Base-by-base conservation (phyloP, 2,797 vertebrate genomes). In the Tadarida brasiliensis region DNA sequence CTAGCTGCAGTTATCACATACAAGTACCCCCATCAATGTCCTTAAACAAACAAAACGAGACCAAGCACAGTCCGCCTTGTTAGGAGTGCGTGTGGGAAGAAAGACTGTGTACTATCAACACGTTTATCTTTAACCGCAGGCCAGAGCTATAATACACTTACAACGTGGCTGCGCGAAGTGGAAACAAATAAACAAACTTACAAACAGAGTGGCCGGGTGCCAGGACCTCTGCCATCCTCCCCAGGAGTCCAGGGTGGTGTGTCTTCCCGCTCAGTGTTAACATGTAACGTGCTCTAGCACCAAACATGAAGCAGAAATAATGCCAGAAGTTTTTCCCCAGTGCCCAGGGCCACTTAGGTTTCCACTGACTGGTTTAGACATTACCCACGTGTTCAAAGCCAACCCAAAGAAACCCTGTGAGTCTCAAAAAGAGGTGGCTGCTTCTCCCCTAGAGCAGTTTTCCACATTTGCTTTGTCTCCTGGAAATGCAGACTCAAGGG, bases 391-490 rank as follows among this genome's bases (percentile, higher is more conserved):
- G 74, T 44, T 92, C 74, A 67, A 94, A 89, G 68, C 7, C 35
- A 89, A 93, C 81, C 44, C 54, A 74, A 82, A 71, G 54, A 35
- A 87, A 49, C 49, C 68, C 22, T 22, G 10, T 63, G 67, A 76
- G 63, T 73, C 30, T 71, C 61, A 74, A 56, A 51, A 6, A 56
- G 28, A 49, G 44, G 33, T 51, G 19, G 28, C 33, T 65, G 33
- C 65, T 93, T 96, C 59, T 91, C n/a, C 91, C 85, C 84, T 94
- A 54, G 54, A 83, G 87, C 90, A 70, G 33, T 90, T 97, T 92
- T 95, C 91, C 94, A 95, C 71, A 65, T 92, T 77, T 51, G 63
- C 56, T 86, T 83, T 54, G 74, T 93, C 78, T 92, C 24, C 8
- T 63, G 74, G 59, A 94, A 95, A 90, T 63, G n/a, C 22, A 92